Percentiles rank a stretch among this genome's conserved stretches.
phyloP scores from a whole-genome alignment of 1,140 invertebrate species.

The Pogonomyrmex barbatus region DNA sequence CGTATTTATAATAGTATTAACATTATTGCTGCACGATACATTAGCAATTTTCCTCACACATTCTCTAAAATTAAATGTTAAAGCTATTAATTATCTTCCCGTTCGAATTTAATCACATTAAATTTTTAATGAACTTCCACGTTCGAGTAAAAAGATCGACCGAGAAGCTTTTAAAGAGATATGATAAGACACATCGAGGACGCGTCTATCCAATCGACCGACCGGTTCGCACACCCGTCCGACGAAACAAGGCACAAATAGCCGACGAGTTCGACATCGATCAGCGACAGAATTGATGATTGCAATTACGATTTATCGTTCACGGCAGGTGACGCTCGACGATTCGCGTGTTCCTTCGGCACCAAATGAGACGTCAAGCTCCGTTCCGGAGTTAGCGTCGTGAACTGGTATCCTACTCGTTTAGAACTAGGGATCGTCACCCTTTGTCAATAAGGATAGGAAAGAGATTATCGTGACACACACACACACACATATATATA shows the following conservation, averaged over 20 bases:
- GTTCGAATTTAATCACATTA: slow-evolving; percentile 30
- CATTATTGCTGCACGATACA: background rate
- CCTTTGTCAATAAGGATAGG: slow-evolving; percentile 65
- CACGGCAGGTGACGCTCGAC: slow-evolving; percentile 58
- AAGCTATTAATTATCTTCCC: slow-evolving; percentile 24
- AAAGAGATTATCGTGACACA: slow-evolving; percentile 72
- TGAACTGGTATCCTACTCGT: slow-evolving; percentile 44
- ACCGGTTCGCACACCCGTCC: slow-evolving; percentile 32
- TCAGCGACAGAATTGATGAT: slow-evolving; percentile 66
- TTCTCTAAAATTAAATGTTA: background rate
- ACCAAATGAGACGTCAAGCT: slow-evolving; percentile 78
- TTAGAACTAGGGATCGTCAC: slow-evolving; percentile 9
- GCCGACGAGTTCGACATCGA: slow-evolving; percentile 55
- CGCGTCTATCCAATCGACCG: slow-evolving; percentile 39
- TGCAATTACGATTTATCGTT: slow-evolving; percentile 62
- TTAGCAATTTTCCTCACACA: background rate
- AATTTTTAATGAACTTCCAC: slow-evolving; percentile 30
- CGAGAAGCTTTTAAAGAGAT: slow-evolving; percentile 34
- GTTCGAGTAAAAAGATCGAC: slow-evolving; percentile 13
- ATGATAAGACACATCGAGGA: slow-evolving; percentile 55
- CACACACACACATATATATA: too few species aligned
- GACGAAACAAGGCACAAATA: slow-evolving; percentile 57
- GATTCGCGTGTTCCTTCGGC: slow-evolving; percentile 19
- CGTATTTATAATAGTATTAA: background rate
- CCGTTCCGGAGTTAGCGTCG: slow-evolving; percentile 57